Evolutionary conservation across 2,888 invertebrate genomes (phyloP), one percentile per base, ranked within the genome.

Genomic region (Coenonympha glycerion): DNA sequence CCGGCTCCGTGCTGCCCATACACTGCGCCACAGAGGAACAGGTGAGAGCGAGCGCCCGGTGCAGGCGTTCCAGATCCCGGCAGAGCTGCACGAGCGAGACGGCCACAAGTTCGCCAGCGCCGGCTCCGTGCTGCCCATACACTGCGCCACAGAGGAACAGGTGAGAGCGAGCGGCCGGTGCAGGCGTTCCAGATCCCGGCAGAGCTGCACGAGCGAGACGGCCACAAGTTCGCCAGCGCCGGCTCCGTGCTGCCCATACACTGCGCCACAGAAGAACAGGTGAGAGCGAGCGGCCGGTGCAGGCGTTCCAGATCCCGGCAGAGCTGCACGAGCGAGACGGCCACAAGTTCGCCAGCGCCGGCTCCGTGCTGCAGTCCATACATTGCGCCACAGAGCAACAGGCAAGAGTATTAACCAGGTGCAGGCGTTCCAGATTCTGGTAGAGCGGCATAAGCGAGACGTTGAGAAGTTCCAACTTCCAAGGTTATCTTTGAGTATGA

Each of bases 211-310:
- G n/a, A n/a, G n/a, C n/a, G n/a, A n/a, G n/a, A n/a, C n/a, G n/a
- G n/a, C n/a, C n/a, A n/a, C n/a, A n/a, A n/a, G n/a, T n/a, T 63
- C 57, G 85, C 86, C 51, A 76, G 63, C 58, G 72, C 69, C 59
- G 82, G 74, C 6, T 58, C 65, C 9, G 68, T 69, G 0, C 58
- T 78, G 58, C 82, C 86, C n/a, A 79, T 86, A 51, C 86, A 86
- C 56, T 71, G 76, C 63, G 80, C 81, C 56, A 67, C 71, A 1
- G 65, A 72, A 0, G n/a, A n/a, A n/a, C n/a, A n/a, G n/a, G n/a
- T n/a, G 58, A 53, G 26, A 81, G 79, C 72, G 75, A 71, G 56
- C 85, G 86, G 0, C 60, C 85, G 62, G 76, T 86, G 67, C 84
- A 84, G 69, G 58, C 58, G n/a, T 55, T 80, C 54, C 31, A 68